These are phyloP conservation scores for Artibeus jamaicensis DNA, from an alignment of 2,797 vertebrate species.

Conservation along the genomic window DNA sequence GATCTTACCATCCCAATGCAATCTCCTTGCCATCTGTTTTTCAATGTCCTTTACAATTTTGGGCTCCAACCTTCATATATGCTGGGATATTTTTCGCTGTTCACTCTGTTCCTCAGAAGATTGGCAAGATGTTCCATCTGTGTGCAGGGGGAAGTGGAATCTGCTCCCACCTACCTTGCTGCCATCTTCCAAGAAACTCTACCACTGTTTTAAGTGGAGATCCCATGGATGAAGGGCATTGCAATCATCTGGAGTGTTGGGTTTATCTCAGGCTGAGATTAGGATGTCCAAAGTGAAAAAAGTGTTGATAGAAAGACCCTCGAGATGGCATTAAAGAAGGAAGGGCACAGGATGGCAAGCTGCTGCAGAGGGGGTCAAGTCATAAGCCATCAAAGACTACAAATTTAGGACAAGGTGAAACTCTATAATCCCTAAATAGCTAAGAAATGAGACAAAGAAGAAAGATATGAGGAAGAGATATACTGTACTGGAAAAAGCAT, in stretches of 20 bases:
- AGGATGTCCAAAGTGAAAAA: not conserved
- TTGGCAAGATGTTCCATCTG: no score
- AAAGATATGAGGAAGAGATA: not conserved
- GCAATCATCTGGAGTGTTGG: no score
- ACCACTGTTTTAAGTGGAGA: not conserved
- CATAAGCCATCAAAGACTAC: not conserved
- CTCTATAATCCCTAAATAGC: not conserved
- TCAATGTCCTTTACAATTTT: no score
- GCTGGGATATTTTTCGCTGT: no score
- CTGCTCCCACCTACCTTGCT: no score
- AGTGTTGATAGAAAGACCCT: not conserved
- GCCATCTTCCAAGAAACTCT: no score
- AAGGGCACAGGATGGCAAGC: not conserved
- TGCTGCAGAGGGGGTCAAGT: not conserved
- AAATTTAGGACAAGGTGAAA: conserved; percentile 44
- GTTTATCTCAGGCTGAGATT: not conserved
- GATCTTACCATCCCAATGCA: no score
- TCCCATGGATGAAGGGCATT: not conserved
- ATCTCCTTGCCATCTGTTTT: no score
- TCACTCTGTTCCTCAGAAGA: no score
- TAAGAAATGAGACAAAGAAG: not conserved
- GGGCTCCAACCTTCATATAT: no score
- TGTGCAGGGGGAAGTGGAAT: no score
- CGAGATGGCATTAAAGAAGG: not conserved
- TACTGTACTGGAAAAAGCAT: not conserved